Conservation (phyloP, 2,113 vertebrate genomes). For the Zosterops borbonicus region DNA sequence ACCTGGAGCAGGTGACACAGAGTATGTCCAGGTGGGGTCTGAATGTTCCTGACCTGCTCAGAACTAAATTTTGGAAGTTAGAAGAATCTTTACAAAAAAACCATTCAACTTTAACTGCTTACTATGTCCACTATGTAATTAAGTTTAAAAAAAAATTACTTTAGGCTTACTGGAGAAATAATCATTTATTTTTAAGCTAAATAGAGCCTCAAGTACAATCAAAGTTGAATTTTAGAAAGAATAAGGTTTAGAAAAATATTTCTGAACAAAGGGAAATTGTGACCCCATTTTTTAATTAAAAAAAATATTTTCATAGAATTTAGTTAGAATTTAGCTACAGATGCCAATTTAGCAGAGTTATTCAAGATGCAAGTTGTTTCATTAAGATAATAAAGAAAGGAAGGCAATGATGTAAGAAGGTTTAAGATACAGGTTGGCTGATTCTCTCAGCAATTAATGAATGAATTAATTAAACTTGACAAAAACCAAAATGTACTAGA, state of each 20-base stretch:
- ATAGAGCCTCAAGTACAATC: neutral
- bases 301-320: neutral
- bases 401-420: neutral
- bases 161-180: neutral
- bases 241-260: neutral
- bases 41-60: neutral
- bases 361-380: neutral
- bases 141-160: neutral
- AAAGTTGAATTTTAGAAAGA: neutral
- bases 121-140: neutral
- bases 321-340: neutral
- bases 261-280: neutral
- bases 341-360: neutral
- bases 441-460: constrained; percentile 19
- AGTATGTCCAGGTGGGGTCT: neutral
- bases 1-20: neutral
- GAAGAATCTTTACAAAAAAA: neutral
- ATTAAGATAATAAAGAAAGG: constrained; percentile 8
- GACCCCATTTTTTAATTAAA: neutral
- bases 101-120: neutral
- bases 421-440: neutral
- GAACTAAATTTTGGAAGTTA: neutral
- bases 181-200: neutral
- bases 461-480: constrained; percentile 31
- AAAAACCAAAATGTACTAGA: neutral